These are phyloP conservation scores for Ruditapes philippinarum DNA, from an alignment of 1,140 invertebrate species.

Conservation along the genomic window DNA sequence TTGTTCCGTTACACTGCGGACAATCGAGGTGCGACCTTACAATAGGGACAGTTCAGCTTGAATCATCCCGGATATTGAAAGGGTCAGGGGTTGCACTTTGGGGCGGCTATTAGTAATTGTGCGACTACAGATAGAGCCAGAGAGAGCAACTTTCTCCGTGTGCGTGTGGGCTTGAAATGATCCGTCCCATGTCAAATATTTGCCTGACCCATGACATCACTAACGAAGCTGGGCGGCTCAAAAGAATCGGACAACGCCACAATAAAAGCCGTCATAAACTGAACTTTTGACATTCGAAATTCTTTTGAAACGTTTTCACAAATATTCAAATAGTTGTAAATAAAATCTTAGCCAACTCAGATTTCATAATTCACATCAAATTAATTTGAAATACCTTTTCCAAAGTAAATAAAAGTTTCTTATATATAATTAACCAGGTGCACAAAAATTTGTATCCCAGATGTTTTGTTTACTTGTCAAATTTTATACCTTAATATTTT, in stretches of 20 bases:
- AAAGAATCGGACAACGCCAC: constrained; percentile 16
- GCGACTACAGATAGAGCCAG: constrained; percentile 22
- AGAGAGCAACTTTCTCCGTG: constrained; percentile 14
- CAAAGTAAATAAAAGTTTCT: constrained; percentile 54
- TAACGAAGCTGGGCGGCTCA: constrained; percentile 36
- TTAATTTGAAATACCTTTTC: constrained; percentile 59
- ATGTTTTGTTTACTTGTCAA: constrained; percentile 60
- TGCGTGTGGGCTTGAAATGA: constrained; percentile 59
- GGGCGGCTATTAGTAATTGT: constrained; percentile 66
- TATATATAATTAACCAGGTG: constrained; percentile 67
- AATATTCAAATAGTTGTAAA: constrained; percentile 47
- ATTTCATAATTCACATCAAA: constrained; percentile 67
- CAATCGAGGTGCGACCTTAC: background rate
- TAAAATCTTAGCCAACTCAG: constrained; percentile 34
- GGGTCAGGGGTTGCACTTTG: constrained; percentile 51
- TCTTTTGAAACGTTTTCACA: constrained; percentile 23
- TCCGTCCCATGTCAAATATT: constrained; percentile 64
- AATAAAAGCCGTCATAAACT: constrained; percentile 40
- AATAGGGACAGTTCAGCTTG: constrained; percentile 22
- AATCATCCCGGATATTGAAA: constrained; percentile 36
- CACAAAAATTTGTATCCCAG: constrained; percentile 8
- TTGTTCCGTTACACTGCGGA: constrained; percentile 60
- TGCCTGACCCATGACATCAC: constrained; percentile 66
- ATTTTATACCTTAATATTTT: constrained; percentile 56
- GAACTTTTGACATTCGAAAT: constrained; percentile 61